Evolutionary conservation across 1,140 invertebrate genomes (phyloP).

Genomic region (Nautilus pompilius): DNA sequence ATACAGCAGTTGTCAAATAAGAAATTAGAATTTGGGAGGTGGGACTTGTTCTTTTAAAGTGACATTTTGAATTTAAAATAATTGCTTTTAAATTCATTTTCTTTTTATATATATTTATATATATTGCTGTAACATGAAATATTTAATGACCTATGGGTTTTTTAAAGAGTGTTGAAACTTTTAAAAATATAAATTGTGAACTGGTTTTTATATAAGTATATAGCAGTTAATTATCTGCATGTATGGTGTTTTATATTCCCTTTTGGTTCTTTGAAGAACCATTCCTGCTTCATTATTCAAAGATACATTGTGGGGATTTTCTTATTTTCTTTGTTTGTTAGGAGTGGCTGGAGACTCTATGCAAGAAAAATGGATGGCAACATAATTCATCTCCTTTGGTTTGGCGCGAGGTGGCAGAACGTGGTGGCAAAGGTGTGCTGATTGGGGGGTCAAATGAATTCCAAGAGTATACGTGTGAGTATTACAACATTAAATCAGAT

Average conservation of each 20-base stretch:
- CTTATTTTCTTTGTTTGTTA: constrained; percentile 21
- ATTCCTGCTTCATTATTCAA: neutral
- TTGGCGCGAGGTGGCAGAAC: constrained; percentile 55
- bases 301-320: neutral
- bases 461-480: constrained; percentile 53
- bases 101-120: too few relatives aligned
- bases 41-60: too few relatives aligned
- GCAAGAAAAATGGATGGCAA: constrained; percentile 43
- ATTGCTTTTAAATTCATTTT: too few relatives aligned
- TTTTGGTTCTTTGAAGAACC: neutral
- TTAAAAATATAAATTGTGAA: neutral
- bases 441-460: constrained; percentile 56
- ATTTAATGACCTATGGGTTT: too few relatives aligned
- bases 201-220: neutral
- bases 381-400: constrained; percentile 51
- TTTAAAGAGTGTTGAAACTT: neutral
- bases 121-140: too few relatives aligned
- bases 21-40: too few relatives aligned
- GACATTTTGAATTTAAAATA: too few relatives aligned
- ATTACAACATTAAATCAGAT: constrained; percentile 50
- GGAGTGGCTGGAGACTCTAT: constrained; percentile 46
- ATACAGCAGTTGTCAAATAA: too few relatives aligned
- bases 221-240: neutral
- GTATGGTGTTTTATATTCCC: neutral
- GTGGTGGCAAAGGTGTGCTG: constrained; percentile 55